Evolutionary conservation across 2,797 vertebrate species (phyloP), one percentile per base, ranked within the genome.

Genomic region (Acridotheres tristis): DNA sequence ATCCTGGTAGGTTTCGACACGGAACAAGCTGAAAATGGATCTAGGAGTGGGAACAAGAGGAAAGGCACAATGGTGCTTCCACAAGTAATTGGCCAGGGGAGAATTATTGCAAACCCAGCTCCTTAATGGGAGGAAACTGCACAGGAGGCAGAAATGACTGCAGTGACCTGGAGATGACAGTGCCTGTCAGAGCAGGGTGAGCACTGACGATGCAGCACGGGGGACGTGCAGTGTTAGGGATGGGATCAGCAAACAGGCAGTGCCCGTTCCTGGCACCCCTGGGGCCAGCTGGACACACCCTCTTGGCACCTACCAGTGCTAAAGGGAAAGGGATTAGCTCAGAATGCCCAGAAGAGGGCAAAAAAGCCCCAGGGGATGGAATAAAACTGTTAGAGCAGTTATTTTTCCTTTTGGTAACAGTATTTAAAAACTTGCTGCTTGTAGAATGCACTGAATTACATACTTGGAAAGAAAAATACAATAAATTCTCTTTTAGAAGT

Each of bases 111-210:
- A 75, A 78, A 58, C 45, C 34, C 51, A 50, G 50, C 58, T 61
- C n/a, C 54, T 78, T 81, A 47, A 47, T 45, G 62, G 78, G 47
- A 94, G 18, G 62, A 90, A 91, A 68, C 58, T 90, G 91, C 68
- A 59, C 50, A 80, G 85, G 72, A 91, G 58, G 73, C 79, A 95
- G 89, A 68, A 94, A 29, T 61, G 61, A 26, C 47, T 92, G 79
- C 26, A 88, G 47, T 86, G 93, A 80, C 90, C 88, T 74, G 42
- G 85, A 86, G 83, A 84, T 91, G 89, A 45, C 88, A 93, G 77
- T 13, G 47, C 18, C 29, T 86, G 73, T 62, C 47, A 73, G 81
- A 93, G 47, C 59, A 47, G 22, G 30, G 73, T 40, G 93, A 83
- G 68, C 1, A 3, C 45, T 83, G 67, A 77, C 2, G 17, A 74